Evolutionary conservation across 2,888 invertebrate species (phyloP).

Genomic region (Apodemia duryi): DNA sequence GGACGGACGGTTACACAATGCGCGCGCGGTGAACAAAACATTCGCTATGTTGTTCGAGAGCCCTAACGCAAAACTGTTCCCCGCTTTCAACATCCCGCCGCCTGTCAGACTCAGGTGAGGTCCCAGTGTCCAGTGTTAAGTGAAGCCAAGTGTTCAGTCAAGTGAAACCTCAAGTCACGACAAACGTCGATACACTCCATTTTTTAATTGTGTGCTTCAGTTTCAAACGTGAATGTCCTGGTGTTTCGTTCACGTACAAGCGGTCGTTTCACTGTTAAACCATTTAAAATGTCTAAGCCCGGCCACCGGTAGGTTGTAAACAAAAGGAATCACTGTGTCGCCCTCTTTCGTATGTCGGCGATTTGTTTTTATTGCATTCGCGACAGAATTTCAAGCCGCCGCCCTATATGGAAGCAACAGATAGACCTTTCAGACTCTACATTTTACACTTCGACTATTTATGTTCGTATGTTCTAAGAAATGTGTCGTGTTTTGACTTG

Average conservation of each 20-base stretch:
- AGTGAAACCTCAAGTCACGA: slow-evolving; percentile 36
- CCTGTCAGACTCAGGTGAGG: slow-evolving; percentile 80
- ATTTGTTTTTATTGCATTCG: slow-evolving; percentile 28
- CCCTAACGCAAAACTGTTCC: slow-evolving; percentile 84
- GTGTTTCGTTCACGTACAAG: slow-evolving; percentile 18
- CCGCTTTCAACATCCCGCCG: slow-evolving; percentile 85
- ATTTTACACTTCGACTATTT: slow-evolving; percentile 13
- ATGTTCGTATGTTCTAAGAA: slow-evolving; percentile 7
- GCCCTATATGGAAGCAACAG: slow-evolving; percentile 37
- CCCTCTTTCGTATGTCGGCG: slow-evolving; percentile 27
- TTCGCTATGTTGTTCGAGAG: slow-evolving; percentile 85
- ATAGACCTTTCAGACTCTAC: slow-evolving; percentile 23
- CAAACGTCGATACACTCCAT: slow-evolving; percentile 55
- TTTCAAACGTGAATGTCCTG: slow-evolving; percentile 33
- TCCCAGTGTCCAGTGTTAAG: slow-evolving; percentile 44
- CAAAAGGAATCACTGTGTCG: slow-evolving; percentile 38
- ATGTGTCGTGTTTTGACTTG: slow-evolving; percentile 14
- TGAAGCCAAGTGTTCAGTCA: slow-evolving; percentile 41
- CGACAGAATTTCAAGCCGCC: slow-evolving; percentile 36
- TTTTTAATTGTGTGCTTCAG: slow-evolving; percentile 37
- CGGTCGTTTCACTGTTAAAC: slow-evolving; percentile 16
- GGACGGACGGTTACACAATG: slow-evolving; percentile 59
- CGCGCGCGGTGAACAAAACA: slow-evolving; percentile 65
- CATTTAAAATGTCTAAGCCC: slow-evolving; percentile 4
- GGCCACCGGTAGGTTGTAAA: slow-evolving; percentile 31